Evolutionary conservation across 35 echinoderm and acorn worm genomes (phyloP).

Genomic region (Chiridota heheva): DNA sequence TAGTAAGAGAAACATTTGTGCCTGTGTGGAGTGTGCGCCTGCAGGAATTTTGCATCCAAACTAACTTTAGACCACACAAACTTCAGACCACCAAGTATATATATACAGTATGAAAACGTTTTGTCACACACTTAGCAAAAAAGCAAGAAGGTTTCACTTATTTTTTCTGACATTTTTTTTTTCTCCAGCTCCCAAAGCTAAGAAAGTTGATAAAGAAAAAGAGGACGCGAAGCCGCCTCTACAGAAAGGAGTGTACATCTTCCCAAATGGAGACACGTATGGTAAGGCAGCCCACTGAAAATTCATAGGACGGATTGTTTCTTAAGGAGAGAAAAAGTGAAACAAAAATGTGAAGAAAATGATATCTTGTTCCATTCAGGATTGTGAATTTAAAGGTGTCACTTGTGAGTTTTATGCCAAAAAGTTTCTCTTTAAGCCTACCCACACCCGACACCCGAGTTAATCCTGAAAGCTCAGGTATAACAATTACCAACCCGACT

Average conservation of each 20-base stretch:
- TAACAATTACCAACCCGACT: neutral
- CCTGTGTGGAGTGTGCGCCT: too few relatives aligned
- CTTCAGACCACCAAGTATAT: too few relatives aligned
- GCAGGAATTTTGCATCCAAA: too few relatives aligned
- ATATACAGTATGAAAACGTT: too few relatives aligned
- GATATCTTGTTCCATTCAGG: neutral
- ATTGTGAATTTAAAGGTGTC: neutral
- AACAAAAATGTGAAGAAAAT: neutral
- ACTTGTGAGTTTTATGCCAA: neutral
- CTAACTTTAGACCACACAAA: too few relatives aligned
- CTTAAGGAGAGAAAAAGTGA: neutral
- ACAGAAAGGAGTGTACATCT: conserved; percentile 72
- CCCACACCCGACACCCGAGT: too few relatives aligned
- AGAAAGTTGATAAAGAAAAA: conserved; percentile 75
- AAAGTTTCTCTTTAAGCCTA: too few relatives aligned
- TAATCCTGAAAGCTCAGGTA: too few relatives aligned
- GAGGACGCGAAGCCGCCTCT: conserved; percentile 48
- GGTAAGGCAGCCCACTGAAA: conserved; percentile 54
- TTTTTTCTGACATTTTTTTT: too few relatives aligned
- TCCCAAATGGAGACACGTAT: conserved; percentile 98
- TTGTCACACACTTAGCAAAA: too few relatives aligned
- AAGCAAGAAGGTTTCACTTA: too few relatives aligned
- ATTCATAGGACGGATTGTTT: neutral
- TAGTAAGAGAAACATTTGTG: too few relatives aligned
- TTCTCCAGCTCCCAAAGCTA: conserved; percentile 59